Evolutionary conservation across 1,140 invertebrate genomes (phyloP).

Genomic region (Drosophila kikkawai): DNA sequence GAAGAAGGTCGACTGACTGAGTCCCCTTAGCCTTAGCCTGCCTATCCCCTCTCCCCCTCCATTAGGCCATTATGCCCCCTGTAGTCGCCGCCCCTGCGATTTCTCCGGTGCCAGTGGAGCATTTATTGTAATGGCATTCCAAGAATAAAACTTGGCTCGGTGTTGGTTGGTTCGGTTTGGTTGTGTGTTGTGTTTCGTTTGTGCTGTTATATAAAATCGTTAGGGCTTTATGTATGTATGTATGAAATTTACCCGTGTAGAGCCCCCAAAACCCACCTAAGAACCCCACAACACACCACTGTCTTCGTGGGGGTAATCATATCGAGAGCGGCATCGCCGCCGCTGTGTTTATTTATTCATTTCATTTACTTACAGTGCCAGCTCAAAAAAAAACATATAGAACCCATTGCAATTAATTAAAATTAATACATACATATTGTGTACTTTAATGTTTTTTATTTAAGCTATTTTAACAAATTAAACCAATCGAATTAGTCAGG

Average conservation of each 20-base stretch:
- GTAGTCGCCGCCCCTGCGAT: conserved; percentile 11
- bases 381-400: conserved; percentile 1
- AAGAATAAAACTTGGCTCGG: conserved; percentile 58
- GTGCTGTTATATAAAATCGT: conserved; percentile 67
- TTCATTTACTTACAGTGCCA: conserved; percentile 25
- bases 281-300: not conserved
- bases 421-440: not conserved
- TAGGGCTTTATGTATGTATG: conserved; percentile 51
- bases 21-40: conserved; percentile 2
- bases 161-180: conserved; percentile 1
- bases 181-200: conserved; percentile 29
- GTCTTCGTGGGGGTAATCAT: conserved; percentile 30
- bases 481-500: not conserved
- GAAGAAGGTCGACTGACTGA: conserved; percentile 34
- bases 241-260: conserved; percentile 14
- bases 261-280: conserved; percentile 26
- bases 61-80: not conserved
- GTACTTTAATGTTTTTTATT: not conserved
- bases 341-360: conserved; percentile 42
- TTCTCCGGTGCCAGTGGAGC: conserved; percentile 20
- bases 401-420: not conserved
- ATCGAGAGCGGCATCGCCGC: conserved; percentile 24
- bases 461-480: not conserved
- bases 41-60: not conserved
- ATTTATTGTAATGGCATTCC: conserved; percentile 66